Percentiles rank a stretch among this genome's conserved stretches.
phyloP scores from a whole-genome alignment of 2,888 invertebrate species.

The Endotricha flammealis region DNA sequence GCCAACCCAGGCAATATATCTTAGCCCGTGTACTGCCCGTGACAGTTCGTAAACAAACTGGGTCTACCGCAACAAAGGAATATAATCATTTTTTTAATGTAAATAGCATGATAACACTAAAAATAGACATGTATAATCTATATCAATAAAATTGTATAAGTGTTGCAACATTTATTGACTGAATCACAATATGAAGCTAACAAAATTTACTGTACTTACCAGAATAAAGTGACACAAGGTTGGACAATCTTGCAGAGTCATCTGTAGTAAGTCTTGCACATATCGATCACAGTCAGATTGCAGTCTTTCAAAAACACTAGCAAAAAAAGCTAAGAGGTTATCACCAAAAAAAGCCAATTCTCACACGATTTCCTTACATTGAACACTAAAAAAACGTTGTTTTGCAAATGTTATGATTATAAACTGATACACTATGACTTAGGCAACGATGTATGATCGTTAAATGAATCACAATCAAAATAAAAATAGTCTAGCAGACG shows the following conservation, averaged over 20 bases:
- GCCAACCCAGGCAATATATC: conserved; percentile 79
- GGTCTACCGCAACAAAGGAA: conserved; percentile 74
- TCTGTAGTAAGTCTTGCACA: conserved; percentile 76
- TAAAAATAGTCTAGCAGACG: conserved; percentile 74
- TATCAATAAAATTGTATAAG: not conserved
- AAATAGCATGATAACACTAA: conserved; percentile 28
- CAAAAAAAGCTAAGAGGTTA: conserved; percentile 73
- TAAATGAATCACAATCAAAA: conserved; percentile 73
- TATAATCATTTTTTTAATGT: conserved; percentile 36
- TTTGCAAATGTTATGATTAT: conserved; percentile 46
- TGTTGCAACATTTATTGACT: conserved; percentile 1
- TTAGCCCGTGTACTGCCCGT: conserved; percentile 78
- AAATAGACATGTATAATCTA: conserved; percentile 14
- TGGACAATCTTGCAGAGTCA: conserved; percentile 61
- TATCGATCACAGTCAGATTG: conserved; percentile 73
- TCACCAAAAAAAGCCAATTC: conserved; percentile 59
- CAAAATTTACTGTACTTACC: conserved; percentile 46
- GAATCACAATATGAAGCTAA: conserved; percentile 5
- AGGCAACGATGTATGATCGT: conserved; percentile 50
- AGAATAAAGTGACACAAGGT: conserved; percentile 53
- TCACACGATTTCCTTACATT: conserved; percentile 48
- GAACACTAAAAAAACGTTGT: conserved; percentile 44
- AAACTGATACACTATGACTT: conserved; percentile 40
- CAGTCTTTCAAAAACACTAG: conserved; percentile 74
- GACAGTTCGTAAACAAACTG: conserved; percentile 80